These are phyloP conservation scores for Rhyacophila evoluta DNA, from an alignment of 2,888 invertebrate genomes.

Conservation along the genomic window DNA sequence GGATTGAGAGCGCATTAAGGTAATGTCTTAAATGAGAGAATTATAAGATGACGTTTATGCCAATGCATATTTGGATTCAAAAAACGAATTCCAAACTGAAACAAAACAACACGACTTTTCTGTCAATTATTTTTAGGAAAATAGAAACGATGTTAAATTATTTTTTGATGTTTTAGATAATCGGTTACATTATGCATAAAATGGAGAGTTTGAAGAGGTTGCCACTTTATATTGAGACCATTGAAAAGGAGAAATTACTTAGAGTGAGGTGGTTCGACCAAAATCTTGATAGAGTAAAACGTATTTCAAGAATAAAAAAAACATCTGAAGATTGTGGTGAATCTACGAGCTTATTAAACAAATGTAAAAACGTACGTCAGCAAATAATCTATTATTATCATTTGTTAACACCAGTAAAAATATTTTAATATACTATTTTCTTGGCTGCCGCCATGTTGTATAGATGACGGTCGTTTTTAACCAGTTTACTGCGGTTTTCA, in stretches of 20 bases:
- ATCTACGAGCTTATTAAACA: slow-evolving; percentile 29
- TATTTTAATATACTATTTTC: too few species aligned
- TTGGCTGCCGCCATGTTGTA: too few species aligned
- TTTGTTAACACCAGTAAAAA: too few species aligned
- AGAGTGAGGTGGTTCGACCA: slow-evolving; percentile 61
- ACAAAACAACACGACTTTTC: neutral
- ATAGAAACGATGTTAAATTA: neutral
- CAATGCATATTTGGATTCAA: too few species aligned
- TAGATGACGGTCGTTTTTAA: too few species aligned
- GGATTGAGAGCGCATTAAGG: too few species aligned
- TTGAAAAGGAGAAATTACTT: slow-evolving; percentile 59
- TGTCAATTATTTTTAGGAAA: neutral
- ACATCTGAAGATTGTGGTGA: neutral
- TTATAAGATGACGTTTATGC: too few species aligned
- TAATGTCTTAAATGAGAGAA: too few species aligned
- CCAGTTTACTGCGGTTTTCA: too few species aligned
- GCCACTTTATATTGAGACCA: slow-evolving; percentile 40
- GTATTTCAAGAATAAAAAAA: slow-evolving; percentile 10
- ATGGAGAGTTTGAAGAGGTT: neutral
- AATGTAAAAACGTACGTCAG: slow-evolving; percentile 30
- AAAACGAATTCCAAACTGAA: neutral
- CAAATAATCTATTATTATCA: neutral
- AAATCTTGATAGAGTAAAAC: slow-evolving; percentile 57
- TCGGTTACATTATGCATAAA: neutral
- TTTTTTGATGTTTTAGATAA: neutral